Conservation (phyloP, 1,140 invertebrate genomes). For the Bactericera cockerelli region DNA sequence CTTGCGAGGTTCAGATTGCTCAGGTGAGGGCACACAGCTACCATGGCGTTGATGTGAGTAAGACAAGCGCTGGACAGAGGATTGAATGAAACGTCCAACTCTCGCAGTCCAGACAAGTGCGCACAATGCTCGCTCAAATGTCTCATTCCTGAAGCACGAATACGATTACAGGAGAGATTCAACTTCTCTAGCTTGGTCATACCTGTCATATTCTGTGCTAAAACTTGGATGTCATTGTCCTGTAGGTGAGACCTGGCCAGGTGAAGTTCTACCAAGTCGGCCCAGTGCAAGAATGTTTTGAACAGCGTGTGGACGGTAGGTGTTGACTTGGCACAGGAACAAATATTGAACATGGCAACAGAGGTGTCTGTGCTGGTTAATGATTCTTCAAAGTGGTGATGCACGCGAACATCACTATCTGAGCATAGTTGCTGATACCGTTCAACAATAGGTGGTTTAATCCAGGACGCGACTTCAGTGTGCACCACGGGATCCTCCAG, state of each 20-base stretch:
- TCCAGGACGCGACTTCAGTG: slow-evolving; percentile 43
- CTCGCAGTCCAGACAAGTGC: slow-evolving; percentile 10
- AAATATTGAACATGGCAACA: slow-evolving; percentile 13
- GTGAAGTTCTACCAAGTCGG: slow-evolving; percentile 38
- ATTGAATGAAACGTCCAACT: slow-evolving; percentile 14
- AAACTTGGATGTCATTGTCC: slow-evolving; percentile 30
- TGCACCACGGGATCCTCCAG: slow-evolving; percentile 39
- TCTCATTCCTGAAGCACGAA: slow-evolving; percentile 17
- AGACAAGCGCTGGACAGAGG: slow-evolving; percentile 11
- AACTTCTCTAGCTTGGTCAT: slow-evolving; percentile 16
- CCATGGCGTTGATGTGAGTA: slow-evolving; percentile 8
- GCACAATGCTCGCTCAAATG: slow-evolving; percentile 9
- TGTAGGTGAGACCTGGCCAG: slow-evolving; percentile 40
- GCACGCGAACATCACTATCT: slow-evolving; percentile 37
- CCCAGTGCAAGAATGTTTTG: slow-evolving; percentile 41
- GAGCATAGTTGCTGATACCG: slow-evolving; percentile 45
- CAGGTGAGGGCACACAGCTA: neutral
- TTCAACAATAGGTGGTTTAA: slow-evolving; percentile 40
- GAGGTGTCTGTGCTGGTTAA: slow-evolving; percentile 10
- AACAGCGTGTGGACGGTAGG: slow-evolving; percentile 37
- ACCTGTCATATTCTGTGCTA: slow-evolving; percentile 15
- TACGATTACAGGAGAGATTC: slow-evolving; percentile 20
- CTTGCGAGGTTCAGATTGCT: slow-evolving; percentile 9
- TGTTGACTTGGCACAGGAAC: neutral
- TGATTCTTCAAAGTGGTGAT: slow-evolving; percentile 10